Evolutionary conservation across 2,888 invertebrate species (phyloP).

Genomic region (Torymus texanus): DNA sequence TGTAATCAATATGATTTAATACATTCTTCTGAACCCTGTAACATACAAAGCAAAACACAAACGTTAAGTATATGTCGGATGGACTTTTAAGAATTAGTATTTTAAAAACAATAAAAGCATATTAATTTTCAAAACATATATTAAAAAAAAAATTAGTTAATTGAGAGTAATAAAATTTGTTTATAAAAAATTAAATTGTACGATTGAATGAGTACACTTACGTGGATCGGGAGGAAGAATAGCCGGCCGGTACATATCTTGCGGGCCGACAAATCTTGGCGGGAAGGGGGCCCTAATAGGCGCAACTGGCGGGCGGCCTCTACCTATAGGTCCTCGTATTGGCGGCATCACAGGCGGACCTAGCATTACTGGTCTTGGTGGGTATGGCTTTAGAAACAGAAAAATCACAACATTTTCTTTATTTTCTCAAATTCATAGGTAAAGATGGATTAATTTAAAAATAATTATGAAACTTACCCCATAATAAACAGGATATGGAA

Average conservation of each 20-base stretch:
- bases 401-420: background rate
- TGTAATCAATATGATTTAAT: background rate
- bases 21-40: constrained; percentile 36
- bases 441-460: too few relatives aligned
- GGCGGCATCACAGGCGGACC: constrained; percentile 24
- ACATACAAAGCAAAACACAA: background rate
- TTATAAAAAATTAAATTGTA: too few relatives aligned
- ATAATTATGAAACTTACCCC: constrained; percentile 20
- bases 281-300: constrained; percentile 31
- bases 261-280: constrained; percentile 39
- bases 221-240: constrained; percentile 38
- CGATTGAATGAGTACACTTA: constrained; percentile 20
- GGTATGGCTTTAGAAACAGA: constrained; percentile 14
- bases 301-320: constrained; percentile 9
- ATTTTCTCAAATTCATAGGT: too few relatives aligned
- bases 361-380: constrained; percentile 39
- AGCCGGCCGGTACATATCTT: constrained; percentile 14
- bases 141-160: too few relatives aligned
- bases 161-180: too few relatives aligned
- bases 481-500: constrained; percentile 43
- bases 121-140: too few relatives aligned
- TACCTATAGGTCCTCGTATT: constrained; percentile 33
- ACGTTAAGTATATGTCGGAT: too few relatives aligned
- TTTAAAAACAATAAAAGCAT: too few relatives aligned
- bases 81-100: too few relatives aligned